Evolutionary conservation across 2,113 vertebrate species (phyloP).

Genomic region (Castor canadensis): DNA sequence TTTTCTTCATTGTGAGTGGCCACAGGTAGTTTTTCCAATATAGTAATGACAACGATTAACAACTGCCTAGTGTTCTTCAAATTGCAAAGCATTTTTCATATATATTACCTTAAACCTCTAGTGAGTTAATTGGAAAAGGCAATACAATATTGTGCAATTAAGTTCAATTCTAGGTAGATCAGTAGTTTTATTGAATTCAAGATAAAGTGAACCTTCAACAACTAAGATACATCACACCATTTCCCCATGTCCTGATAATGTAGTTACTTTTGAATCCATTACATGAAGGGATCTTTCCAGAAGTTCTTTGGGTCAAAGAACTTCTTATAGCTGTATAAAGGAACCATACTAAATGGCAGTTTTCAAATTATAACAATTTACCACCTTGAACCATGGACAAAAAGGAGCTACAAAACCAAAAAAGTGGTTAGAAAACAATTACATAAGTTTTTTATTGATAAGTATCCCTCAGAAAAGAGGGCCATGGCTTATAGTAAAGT

Average conservation of each 20-base stretch:
- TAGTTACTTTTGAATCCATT: conserved; percentile 38
- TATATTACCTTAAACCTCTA: conserved; percentile 54
- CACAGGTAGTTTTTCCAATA: conserved; percentile 68
- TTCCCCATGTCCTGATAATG: conserved; percentile 24
- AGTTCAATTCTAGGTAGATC: conserved; percentile 46
- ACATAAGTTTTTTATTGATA: not conserved
- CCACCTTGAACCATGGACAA: not conserved
- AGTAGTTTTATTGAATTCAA: conserved; percentile 67
- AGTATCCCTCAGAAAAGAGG: not conserved
- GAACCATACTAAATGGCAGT: not conserved
- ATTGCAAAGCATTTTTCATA: conserved; percentile 67
- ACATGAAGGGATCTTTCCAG: not conserved
- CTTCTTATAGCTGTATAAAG: not conserved
- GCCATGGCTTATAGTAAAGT: not conserved
- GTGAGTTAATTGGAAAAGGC: conserved; percentile 63
- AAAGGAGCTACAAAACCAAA: conserved; percentile 14
- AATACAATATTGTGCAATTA: conserved; percentile 70
- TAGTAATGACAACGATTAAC: conserved; percentile 67
- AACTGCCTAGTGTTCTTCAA: conserved; percentile 26
- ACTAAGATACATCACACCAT: conserved; percentile 26
- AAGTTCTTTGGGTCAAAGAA: conserved; percentile 16
- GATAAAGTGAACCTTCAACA: conserved; percentile 63
- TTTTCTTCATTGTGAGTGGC: conserved; percentile 35
- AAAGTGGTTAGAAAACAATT: not conserved
- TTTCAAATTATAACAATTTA: conserved; percentile 4